phyloP scores from a whole-genome alignment of 2,797 vertebrate genomes.

The Oreochromis mossambicus region DNA sequence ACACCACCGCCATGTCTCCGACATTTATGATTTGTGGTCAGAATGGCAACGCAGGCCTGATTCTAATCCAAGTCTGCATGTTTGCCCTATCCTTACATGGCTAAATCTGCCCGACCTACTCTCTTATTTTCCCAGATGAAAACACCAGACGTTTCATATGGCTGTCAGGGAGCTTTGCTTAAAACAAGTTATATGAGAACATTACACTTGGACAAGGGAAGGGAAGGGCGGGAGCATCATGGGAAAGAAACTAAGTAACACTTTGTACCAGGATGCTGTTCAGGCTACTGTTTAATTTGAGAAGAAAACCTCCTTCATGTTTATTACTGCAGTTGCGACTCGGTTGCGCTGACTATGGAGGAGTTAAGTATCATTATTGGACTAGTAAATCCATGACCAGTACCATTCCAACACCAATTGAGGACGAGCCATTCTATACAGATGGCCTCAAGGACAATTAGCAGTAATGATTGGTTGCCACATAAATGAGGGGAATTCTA shows the following conservation, averaged over 20 bases:
- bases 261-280: slow-evolving; percentile 46
- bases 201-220: slow-evolving; percentile 21
- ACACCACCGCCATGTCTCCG: slow-evolving; percentile 65
- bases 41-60: slow-evolving; percentile 60
- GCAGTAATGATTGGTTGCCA: slow-evolving; percentile 73
- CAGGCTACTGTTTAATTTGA: slow-evolving; percentile 53
- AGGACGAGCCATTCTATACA: slow-evolving; percentile 70
- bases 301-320: slow-evolving; percentile 23
- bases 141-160: slow-evolving; percentile 54
- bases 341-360: slow-evolving; percentile 44
- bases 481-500: slow-evolving; percentile 74
- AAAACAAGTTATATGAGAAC: slow-evolving; percentile 59
- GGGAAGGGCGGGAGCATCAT: slow-evolving; percentile 45
- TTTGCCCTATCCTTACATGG: slow-evolving; percentile 66
- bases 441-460: slow-evolving; percentile 78
- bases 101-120: slow-evolving; percentile 62
- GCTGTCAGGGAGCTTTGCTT: slow-evolving; percentile 48
- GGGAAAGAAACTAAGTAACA: slow-evolving; percentile 53
- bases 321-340: slow-evolving; percentile 37
- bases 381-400: slow-evolving; percentile 70
- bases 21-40: slow-evolving; percentile 74
- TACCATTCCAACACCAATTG: slow-evolving; percentile 56
- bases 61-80: slow-evolving; percentile 63
- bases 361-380: slow-evolving; percentile 62
- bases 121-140: slow-evolving; percentile 71